Conservation (phyloP, 2,888 invertebrate species). For the Phasia obesa region DNA sequence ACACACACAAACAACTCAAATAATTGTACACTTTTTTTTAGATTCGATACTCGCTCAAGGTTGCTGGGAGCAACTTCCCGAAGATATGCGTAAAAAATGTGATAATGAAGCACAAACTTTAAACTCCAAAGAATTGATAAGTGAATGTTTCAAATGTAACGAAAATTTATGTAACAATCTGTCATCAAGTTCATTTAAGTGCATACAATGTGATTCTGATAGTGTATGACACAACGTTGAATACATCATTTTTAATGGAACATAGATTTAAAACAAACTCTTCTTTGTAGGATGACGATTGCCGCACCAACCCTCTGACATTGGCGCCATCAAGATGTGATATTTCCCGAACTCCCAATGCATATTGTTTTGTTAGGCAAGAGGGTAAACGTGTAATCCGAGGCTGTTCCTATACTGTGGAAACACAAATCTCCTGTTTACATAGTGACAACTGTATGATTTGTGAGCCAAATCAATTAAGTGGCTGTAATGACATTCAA, state of each 20-base stretch:
- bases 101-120: background rate
- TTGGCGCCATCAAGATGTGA: constrained; percentile 72
- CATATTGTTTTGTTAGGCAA: constrained; percentile 73
- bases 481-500: constrained; percentile 71
- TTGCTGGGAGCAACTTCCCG: constrained; percentile 65
- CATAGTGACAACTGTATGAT: constrained; percentile 69
- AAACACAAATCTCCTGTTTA: constrained; percentile 72
- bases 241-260: background rate
- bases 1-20: background rate
- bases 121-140: background rate
- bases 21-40: constrained; percentile 13
- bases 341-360: constrained; percentile 72
- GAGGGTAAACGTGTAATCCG: constrained; percentile 68
- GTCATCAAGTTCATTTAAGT: constrained; percentile 74
- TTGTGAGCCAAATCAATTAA: constrained; percentile 72
- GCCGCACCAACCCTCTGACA: constrained; percentile 60
- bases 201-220: constrained; percentile 78
- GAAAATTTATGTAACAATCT: constrained; percentile 77
- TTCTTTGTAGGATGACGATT: constrained; percentile 71
- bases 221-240: constrained; percentile 68
- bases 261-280: background rate
- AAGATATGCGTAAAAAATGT: constrained; percentile 66
- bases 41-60: constrained; percentile 72
- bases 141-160: constrained; percentile 77
- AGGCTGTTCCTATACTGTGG: constrained; percentile 72